These are phyloP conservation scores for Corella eumyota DNA, from an alignment of 23 tunicate species.

Conservation along the genomic window DNA sequence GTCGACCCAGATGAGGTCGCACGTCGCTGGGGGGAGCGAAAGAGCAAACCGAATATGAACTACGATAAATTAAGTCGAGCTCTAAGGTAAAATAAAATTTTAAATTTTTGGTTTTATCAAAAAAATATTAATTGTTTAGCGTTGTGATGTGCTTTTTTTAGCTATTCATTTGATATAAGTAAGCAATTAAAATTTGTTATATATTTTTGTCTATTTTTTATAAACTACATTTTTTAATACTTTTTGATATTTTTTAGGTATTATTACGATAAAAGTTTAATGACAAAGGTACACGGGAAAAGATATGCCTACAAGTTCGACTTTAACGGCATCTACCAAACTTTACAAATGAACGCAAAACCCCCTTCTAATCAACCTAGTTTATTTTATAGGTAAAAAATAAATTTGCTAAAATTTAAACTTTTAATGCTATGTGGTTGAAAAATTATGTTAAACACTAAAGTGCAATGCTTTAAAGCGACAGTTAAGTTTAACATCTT, in stretches of 20 bases:
- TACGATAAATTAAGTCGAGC: constrained; percentile 93
- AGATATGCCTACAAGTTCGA: constrained; percentile 99
- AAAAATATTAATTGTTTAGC: background rate
- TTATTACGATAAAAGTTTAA: constrained; percentile 95
- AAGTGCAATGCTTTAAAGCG: background rate
- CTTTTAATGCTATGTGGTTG: too few species aligned
- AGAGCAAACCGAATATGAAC: constrained; percentile 99
- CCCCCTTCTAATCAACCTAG: constrained; percentile 96
- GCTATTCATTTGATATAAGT: background rate
- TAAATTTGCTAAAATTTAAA: too few species aligned
- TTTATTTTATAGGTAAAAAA: constrained; percentile 66
- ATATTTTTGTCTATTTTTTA: background rate
- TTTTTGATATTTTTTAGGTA: constrained; percentile 42
- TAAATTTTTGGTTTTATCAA: background rate
- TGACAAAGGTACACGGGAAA: constrained; percentile 99
- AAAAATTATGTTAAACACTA: too few species aligned
- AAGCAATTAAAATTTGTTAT: background rate
- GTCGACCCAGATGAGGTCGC: constrained; percentile 99
- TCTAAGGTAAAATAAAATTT: constrained; percentile 34
- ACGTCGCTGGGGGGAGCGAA: constrained; percentile 97
- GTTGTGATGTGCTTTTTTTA: background rate
- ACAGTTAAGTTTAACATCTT: background rate
- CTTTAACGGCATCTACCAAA: constrained; percentile 93
- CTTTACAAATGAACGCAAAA: constrained; percentile 82
- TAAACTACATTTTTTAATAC: background rate